Evolutionary conservation across 2,113 vertebrate genomes (phyloP).

Genomic region (Eonycteris spelaea): DNA sequence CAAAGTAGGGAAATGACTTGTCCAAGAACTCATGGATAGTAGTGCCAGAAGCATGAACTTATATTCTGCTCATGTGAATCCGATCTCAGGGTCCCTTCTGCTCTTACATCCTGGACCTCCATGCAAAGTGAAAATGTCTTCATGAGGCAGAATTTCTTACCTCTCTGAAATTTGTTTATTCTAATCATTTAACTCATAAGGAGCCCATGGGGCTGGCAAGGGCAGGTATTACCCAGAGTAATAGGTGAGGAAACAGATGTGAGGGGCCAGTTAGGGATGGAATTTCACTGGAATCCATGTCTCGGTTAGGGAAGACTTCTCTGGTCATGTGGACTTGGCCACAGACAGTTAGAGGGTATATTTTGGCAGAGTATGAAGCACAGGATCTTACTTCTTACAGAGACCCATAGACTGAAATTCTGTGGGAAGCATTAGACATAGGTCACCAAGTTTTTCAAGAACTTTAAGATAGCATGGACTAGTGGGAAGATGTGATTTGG

Average conservation of each 20-base stretch:
- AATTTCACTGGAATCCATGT: background rate
- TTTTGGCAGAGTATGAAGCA: background rate
- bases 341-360: background rate
- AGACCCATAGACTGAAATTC: background rate
- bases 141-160: background rate
- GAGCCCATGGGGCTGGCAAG: background rate
- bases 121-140: background rate
- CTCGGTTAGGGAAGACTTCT: background rate
- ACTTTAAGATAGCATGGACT: background rate
- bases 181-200: background rate
- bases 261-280: background rate
- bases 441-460: background rate
- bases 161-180: background rate
- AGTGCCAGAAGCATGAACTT: background rate
- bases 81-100: background rate
- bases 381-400: background rate
- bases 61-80: background rate
- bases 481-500: background rate
- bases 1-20: background rate
- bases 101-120: background rate
- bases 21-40: background rate
- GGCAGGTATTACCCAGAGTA: background rate
- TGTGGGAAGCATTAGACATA: background rate
- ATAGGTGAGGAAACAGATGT: background rate
- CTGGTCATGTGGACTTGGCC: background rate